phyloP scores from a whole-genome alignment of 2,113 vertebrate species.

The Rhynchomys soricoides region DNA sequence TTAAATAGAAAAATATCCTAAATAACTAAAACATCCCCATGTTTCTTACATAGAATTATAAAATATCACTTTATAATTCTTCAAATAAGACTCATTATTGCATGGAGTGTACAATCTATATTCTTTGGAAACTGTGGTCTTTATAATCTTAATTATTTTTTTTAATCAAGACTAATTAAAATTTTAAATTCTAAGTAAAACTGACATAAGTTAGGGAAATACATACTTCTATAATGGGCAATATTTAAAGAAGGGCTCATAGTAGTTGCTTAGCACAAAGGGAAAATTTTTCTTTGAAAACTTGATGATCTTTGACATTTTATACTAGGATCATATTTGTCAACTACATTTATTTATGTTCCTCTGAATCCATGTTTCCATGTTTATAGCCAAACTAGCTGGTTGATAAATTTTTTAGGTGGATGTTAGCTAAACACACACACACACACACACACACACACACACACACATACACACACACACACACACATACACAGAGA shows the following conservation, averaged over 20 bases:
- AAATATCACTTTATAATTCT: conserved; percentile 76
- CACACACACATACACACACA: no score
- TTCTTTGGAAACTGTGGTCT: conserved; percentile 63
- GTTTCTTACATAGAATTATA: conserved; percentile 80
- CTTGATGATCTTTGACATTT: neutral
- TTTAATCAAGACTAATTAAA: conserved; percentile 37
- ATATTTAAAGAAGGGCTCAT: neutral
- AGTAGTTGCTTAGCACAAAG: neutral
- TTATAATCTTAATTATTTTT: conserved; percentile 56
- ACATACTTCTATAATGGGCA: conserved; percentile 34
- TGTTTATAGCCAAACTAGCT: conserved; percentile 75
- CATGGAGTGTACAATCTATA: conserved; percentile 48
- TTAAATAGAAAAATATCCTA: conserved; percentile 80
- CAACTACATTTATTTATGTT: conserved; percentile 31
- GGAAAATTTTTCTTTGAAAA: neutral
- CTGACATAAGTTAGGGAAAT: conserved; percentile 34
- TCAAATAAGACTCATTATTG: conserved; percentile 67
- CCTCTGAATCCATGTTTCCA: conserved; percentile 69
- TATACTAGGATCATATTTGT: conserved; percentile 1
- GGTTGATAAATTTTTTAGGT: conserved; percentile 66
- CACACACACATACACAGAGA: no score
- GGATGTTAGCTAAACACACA: conserved; percentile 33
- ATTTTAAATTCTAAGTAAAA: conserved; percentile 57
- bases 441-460: no score
- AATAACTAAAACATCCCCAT: conserved; percentile 73